Base-by-base conservation (phyloP, 2,113 vertebrate species). In the Oreochromis aureus region DNA sequence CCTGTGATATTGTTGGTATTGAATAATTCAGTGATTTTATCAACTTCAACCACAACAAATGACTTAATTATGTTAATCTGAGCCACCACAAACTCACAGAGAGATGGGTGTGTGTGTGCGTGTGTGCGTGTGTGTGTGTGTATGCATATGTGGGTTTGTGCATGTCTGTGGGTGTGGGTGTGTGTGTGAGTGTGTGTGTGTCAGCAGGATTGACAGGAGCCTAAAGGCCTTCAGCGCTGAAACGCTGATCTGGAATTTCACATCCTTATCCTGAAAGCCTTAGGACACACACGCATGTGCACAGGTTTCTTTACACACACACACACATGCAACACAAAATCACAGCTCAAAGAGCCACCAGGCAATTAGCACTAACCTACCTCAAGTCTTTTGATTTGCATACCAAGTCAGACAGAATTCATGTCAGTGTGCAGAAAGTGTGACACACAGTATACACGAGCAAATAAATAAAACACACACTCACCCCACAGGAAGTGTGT, bases 211-310 rank as follows among this genome's bases (percentile, higher is more conserved):
- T 99, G 98, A 98, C 98, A 98, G 97, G 95, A 96, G 97, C 98
- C 98, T 96, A 95, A 97, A 97, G 98, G 98, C 97, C 96, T 96
- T 95, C 95, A 96, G 96, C 96, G 97, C 97, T 94, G 96, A 98
- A 98, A 98, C 93, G 95, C 97, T 98, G 98, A 98, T 98, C 97
- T 98, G 97, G 98, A 98, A 98, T 98, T 98, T 98, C 97, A 98
- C 97, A 98, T 98, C 97, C 98, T 98, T 98, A 98, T 98, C 98
- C 97, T 96, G 95, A 97, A 97, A 97, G 92, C 92, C 94, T 91
- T n/a, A 93, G 92, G 94, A 95, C 66, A 91, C 92, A 86, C 83
- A 88, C 80, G 82, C 83, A 83, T 18, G 41, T 18, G 24, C 71
- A 76, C 71, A 76, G 15, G 48, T 30, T 76, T 76, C 41, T 30